Conservation (phyloP, 2,888 invertebrate species). For the Ornithoptera alexandrae region DNA sequence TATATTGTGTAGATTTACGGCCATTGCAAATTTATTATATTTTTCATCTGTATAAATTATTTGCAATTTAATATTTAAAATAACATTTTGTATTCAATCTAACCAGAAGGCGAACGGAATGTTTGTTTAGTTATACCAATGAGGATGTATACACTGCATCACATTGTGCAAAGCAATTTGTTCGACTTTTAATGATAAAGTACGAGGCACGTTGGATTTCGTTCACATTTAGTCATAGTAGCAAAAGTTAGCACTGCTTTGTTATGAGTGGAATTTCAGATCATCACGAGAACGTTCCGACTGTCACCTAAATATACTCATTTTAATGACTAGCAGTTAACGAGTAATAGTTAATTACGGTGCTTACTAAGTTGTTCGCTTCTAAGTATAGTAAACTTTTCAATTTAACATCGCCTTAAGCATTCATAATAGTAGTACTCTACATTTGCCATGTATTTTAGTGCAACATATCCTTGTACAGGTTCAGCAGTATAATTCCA, state of each 20-base stretch:
- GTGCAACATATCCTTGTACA: not conserved
- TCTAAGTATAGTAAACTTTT: not conserved
- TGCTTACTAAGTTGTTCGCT: not conserved
- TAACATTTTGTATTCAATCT: too few species aligned
- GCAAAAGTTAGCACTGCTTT: not conserved
- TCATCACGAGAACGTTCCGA: not conserved
- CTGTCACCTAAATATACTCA: not conserved
- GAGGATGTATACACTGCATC: too few species aligned
- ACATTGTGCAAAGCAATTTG: too few species aligned
- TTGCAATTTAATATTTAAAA: too few species aligned
- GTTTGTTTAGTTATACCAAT: too few species aligned
- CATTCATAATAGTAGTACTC: not conserved
- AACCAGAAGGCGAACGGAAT: too few species aligned
- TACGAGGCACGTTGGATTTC: too few species aligned
- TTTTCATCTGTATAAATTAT: too few species aligned
- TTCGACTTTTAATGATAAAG: too few species aligned
- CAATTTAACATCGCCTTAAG: not conserved
- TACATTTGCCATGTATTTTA: not conserved
- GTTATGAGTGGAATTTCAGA: not conserved
- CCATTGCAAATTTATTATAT: too few species aligned
- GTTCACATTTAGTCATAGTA: too few species aligned
- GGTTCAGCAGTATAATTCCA: constrained; percentile 3
- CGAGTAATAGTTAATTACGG: not conserved
- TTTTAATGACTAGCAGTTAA: not conserved
- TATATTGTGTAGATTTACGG: too few species aligned